Conservation (phyloP, 2,888 invertebrate species). For the Hemistola chrysoprasaria region DNA sequence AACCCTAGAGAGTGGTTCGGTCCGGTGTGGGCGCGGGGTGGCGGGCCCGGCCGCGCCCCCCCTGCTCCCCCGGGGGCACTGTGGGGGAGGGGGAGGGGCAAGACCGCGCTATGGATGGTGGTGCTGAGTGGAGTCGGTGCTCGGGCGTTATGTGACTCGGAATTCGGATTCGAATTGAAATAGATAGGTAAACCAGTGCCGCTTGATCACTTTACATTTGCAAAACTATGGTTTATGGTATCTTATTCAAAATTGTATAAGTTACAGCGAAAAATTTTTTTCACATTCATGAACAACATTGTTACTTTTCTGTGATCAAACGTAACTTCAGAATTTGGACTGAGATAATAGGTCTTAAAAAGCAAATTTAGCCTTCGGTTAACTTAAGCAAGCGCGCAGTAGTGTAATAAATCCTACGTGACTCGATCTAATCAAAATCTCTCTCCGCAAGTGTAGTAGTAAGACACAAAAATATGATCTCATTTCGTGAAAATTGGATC, state of each 20-base stretch:
- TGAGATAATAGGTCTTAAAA: constrained; percentile 1
- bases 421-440: constrained; percentile 7
- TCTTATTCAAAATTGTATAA: too few species aligned
- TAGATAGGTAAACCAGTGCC: constrained; percentile 33
- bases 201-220: constrained; percentile 32
- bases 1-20: constrained; percentile 31
- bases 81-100: too few species aligned
- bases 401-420: constrained; percentile 30
- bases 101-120: constrained; percentile 16
- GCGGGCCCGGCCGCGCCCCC: too few species aligned
- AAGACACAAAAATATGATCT: too few species aligned
- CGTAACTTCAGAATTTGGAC: constrained; percentile 27
- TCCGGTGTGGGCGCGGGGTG: constrained; percentile 32
- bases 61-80: too few species aligned
- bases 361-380: constrained; percentile 29
- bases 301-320: constrained; percentile 35
- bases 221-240: too few species aligned
- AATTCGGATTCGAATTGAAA: constrained; percentile 39
- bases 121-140: constrained; percentile 61
- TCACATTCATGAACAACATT: too few species aligned
- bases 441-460: too few species aligned
- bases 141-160: constrained; percentile 61
- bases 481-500: too few species aligned
- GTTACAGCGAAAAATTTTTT: too few species aligned
- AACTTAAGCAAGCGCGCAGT: constrained; percentile 48